Evolutionary conservation across 2,113 vertebrate genomes (phyloP), one percentile per base, ranked within the genome.

Genomic region (Periophthalmodon schlosseri): DNA sequence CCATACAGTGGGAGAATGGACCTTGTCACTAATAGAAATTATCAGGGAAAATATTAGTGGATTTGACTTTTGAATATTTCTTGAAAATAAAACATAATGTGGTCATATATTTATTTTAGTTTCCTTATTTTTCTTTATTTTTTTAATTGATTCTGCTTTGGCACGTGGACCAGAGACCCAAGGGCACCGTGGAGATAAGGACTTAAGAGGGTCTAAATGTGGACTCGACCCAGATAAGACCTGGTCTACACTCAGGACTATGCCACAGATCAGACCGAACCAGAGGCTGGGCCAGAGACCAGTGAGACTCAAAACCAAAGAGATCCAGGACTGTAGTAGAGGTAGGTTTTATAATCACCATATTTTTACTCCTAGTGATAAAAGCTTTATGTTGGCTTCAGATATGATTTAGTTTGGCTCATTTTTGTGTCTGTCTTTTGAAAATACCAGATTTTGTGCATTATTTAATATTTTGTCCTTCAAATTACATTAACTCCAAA

Each of bases 121-220:
- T 7, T 7, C 14, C 24, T 15, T 61, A 3, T 15, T 24, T 16
- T 24, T 13, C 6, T 33, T 34, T 34, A 12, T 61, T 34, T 15
- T 24, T 13, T 11, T 13, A 8, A 2, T 16, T 65, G 33, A 10
- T 21, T 0, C 74, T 14, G 23, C 58, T 14, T 71, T 54, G 76
- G 70, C 56, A 67, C 46, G 33, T 24, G 58, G 64, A 70, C 7
- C 28, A 57, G 49, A 28, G 60, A 72, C 54, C 58, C 72, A 74
- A 86, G 82, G 82, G 68, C 75, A 58, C 0, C 3, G 58, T 0
- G 39, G 28, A 0, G 91, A 91, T 91, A 91, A 90, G 86, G 71
- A 58, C 74, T 64, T 14, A 73, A 91, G 78, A 0, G 68, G 61
- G 88, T 39, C 91, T 92, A 92, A 90, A 91, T 89, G 82, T 81